Evolutionary conservation across 1,140 invertebrate species (phyloP).

Genomic region (Brachionus plicatilis): DNA sequence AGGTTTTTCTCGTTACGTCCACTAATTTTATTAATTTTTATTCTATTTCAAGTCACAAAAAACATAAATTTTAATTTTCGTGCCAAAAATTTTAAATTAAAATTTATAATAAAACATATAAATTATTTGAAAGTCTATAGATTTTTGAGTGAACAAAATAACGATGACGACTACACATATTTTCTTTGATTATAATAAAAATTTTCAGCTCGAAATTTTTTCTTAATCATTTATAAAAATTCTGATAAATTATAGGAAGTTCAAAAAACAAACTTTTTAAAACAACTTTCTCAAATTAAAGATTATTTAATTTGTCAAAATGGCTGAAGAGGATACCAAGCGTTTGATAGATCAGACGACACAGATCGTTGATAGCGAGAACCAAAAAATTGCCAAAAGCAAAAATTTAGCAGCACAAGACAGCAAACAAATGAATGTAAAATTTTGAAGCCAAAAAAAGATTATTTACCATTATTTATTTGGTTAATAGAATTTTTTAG

Average conservation of each 20-base stretch:
- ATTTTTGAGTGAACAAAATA: neutral
- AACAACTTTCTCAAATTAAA: neutral
- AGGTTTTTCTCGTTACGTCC: neutral
- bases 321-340: neutral
- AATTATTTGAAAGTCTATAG: neutral
- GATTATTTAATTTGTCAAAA: neutral
- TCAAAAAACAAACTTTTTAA: neutral
- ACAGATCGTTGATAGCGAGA: neutral
- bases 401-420: neutral
- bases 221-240: neutral
- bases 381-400: neutral
- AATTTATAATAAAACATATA: neutral
- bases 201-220: neutral
- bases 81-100: neutral
- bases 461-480: neutral
- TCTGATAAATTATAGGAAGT: neutral
- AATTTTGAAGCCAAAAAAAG: neutral
- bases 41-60: neutral
- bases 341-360: neutral
- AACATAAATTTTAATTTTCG: neutral
- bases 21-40: neutral
- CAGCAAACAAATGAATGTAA: constrained; percentile 16
- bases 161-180: constrained; percentile 24
- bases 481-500: constrained; percentile 3
- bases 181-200: constrained; percentile 26